Conservation (phyloP, 2,113 vertebrate species). For the Paradoxurus hermaphroditus region DNA sequence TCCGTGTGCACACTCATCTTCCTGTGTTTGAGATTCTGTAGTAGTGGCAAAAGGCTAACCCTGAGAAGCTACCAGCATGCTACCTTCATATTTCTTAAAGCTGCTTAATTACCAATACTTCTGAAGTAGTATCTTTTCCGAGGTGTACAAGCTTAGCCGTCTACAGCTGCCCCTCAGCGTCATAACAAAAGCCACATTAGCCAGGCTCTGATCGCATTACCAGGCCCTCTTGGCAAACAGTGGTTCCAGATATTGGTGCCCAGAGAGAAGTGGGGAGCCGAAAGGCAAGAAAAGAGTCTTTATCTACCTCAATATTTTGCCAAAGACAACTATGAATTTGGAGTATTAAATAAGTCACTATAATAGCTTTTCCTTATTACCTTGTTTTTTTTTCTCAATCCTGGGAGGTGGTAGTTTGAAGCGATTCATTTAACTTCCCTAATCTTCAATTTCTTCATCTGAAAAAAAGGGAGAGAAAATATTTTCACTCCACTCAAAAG, state of each 20-base stretch:
- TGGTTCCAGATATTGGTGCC: background rate
- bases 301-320: conserved; percentile 1
- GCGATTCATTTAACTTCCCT: conserved; percentile 16
- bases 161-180: background rate
- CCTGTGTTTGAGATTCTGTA: background rate
- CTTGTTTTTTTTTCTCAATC: conserved; percentile 13
- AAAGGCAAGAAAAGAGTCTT: background rate
- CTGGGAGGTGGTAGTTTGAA: background rate
- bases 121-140: background rate
- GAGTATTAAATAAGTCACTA: background rate
- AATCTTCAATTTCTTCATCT: background rate
- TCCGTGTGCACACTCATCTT: background rate
- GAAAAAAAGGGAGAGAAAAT: background rate
- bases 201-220: background rate
- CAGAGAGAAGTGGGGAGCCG: background rate
- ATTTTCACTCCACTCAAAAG: background rate
- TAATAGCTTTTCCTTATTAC: conserved; percentile 1
- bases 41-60: background rate
- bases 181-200: background rate
- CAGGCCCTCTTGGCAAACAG: background rate
- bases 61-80: background rate
- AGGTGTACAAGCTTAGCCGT: background rate
- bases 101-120: background rate
- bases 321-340: conserved; percentile 4
- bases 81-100: background rate